phyloP scores from a whole-genome alignment of 2,888 invertebrate species.

The Agriopis leucophaearia region DNA sequence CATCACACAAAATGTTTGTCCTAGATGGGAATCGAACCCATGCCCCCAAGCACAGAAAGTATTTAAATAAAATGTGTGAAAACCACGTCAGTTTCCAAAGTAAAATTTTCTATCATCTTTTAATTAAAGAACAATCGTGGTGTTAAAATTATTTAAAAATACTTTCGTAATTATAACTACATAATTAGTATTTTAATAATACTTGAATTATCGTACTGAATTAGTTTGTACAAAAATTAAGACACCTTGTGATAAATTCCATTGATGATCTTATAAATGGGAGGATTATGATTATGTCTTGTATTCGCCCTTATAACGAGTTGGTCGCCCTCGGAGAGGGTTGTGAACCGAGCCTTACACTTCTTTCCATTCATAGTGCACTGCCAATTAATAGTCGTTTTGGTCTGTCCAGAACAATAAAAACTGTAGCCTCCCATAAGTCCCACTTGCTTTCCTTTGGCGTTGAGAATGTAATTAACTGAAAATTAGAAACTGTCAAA shows the following conservation, averaged over 20 bases:
- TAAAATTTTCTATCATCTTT: no score
- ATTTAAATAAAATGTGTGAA: no score
- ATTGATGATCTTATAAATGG: conserved; percentile 8
- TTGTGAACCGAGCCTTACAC: conserved; percentile 8
- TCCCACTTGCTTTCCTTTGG: conserved; percentile 42
- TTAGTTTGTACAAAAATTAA: neutral
- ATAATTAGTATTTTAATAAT: no score
- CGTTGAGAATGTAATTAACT: conserved; percentile 45
- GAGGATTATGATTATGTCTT: conserved; percentile 5
- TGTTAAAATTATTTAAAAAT: no score
- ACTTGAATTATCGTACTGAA: no score
- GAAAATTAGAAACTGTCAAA: conserved; percentile 27
- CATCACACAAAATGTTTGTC: no score
- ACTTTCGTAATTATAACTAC: no score
- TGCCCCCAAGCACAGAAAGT: no score
- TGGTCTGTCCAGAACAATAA: conserved; percentile 17
- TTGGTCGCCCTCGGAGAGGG: neutral
- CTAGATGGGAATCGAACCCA: no score
- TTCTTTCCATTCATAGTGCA: conserved; percentile 13
- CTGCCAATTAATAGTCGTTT: conserved; percentile 10
- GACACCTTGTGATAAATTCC: neutral
- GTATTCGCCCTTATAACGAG: neutral
- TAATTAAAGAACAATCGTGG: no score
- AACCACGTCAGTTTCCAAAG: no score
- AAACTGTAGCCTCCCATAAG: conserved; percentile 46